Evolutionary conservation across 2,797 vertebrate species (phyloP).

Genomic region (Vultur gryphus): DNA sequence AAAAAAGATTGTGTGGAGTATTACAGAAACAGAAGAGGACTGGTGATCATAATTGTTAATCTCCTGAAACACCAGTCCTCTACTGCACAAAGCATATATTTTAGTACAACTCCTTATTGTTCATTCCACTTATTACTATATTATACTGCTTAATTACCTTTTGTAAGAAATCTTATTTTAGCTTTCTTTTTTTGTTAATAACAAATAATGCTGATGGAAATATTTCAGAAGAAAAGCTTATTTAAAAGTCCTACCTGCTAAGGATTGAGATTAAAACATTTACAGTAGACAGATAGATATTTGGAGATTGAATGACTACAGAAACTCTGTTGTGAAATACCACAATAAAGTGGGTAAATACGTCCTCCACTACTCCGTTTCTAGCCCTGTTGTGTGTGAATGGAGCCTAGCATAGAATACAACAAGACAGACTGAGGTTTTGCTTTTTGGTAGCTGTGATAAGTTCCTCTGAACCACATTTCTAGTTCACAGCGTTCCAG

Average conservation of each 20-base stretch:
- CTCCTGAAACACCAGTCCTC: conserved; percentile 76
- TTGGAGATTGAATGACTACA: neutral
- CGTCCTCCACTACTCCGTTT: neutral
- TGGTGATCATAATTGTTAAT: conserved; percentile 82
- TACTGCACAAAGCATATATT: conserved; percentile 67
- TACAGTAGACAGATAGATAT: neutral
- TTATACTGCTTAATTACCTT: conserved; percentile 74
- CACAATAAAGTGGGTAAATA: neutral
- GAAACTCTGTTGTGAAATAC: neutral
- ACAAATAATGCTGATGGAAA: conserved; percentile 56
- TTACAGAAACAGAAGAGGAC: conserved; percentile 81
- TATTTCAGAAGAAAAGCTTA: conserved; percentile 26
- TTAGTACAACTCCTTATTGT: conserved; percentile 67
- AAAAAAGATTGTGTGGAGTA: conserved; percentile 83
- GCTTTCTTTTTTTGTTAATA: conserved; percentile 10
- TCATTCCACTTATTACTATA: conserved; percentile 62
- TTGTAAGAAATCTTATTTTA: conserved; percentile 59
- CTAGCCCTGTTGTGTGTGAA: neutral
- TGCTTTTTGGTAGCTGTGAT: neutral
- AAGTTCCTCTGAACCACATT: neutral
- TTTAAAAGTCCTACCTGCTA: neutral
- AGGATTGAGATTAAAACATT: neutral
- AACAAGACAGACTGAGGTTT: neutral
- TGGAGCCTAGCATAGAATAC: neutral
- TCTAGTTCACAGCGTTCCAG: neutral